Evolutionary conservation across 1,140 invertebrate genomes (phyloP).

Genomic region (Heterodera schachtii): DNA sequence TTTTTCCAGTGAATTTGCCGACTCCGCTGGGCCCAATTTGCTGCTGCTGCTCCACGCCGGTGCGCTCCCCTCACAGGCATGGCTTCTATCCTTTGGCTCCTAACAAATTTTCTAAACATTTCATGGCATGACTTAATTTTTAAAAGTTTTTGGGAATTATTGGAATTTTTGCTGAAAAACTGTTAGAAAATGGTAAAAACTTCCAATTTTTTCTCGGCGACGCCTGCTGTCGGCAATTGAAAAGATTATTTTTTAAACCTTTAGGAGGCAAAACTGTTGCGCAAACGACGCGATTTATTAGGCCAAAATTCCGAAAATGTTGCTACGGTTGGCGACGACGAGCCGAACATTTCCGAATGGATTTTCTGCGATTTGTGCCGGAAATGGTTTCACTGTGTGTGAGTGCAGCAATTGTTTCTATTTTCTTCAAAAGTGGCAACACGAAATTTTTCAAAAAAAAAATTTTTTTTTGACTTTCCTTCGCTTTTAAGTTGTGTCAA

Average conservation of each 20-base stretch:
- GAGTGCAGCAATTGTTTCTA: not conserved
- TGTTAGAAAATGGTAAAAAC: no score
- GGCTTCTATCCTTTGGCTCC: no score
- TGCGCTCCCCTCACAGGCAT: not conserved
- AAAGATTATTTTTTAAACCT: no score
- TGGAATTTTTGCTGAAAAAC: no score
- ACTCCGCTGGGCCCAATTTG: not conserved
- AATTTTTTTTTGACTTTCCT: not conserved
- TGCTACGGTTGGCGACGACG: not conserved
- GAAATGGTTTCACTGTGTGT: slow-evolving; percentile 78
- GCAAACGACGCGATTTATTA: not conserved
- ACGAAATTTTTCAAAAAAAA: not conserved
- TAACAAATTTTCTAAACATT: no score
- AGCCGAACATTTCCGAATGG: slow-evolving; percentile 10
- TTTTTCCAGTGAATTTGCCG: not conserved
- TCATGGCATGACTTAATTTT: no score
- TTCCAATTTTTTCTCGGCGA: no score
- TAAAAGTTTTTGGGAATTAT: no score
- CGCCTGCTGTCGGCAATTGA: no score
- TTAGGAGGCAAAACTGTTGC: not conserved
- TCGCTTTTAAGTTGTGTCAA: slow-evolving; percentile 73
- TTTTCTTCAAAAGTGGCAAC: not conserved
- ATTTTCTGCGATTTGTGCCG: slow-evolving; percentile 43
- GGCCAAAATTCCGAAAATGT: not conserved
- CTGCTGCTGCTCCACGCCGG: not conserved